Base-by-base conservation (phyloP, 2,113 vertebrate species). In the Pseudolaguvia tuberculata region DNA sequence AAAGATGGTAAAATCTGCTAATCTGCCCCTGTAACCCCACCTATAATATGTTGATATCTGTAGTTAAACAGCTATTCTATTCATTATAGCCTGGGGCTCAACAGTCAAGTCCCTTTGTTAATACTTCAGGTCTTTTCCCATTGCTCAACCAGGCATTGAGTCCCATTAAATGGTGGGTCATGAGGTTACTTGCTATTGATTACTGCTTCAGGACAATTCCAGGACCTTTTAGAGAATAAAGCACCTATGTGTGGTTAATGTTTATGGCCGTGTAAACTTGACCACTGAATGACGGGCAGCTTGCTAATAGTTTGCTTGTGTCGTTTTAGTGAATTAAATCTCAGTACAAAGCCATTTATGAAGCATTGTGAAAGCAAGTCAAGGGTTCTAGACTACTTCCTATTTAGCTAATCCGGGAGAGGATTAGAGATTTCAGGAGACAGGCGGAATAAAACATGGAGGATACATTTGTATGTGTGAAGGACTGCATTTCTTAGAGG, bases 341-440 rank as follows among this genome's bases (percentile, higher is more conserved):
- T 23, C 5, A 50, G 14, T 17, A 50, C 45, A 67, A 50, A 50
- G 14, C 11, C 23, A 12, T 5, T 50, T 67, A 48, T 50, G 50
- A 27, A 1, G 42, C 63, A 18, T 7, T 27, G 6, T 23, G 45
- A 48, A 27, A 45, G 20, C 39, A 23, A 42, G 59, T 62, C 5
- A 21, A 21, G 48, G 45, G 9, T 67, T 23, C 23, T 67, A 50
- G 31, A 27, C 13, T 21, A 35, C 70, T 23, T 23, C 57, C 63
- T 61, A 23, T 55, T 67, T 53, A 57, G 35, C n/a, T 35, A n/a
- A 29, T 27, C 61, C 70, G 15, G 72, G 73, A 79, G 45, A 72
- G 59, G 73, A 72, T 79, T 76, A 52, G 25, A 45, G 61, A 45
- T 72, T 70, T 61, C 53, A 48, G 53, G 23, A 70, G 57, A 62